phyloP scores from a whole-genome alignment of 2,888 invertebrate species.

The Agrochola macilenta region DNA sequence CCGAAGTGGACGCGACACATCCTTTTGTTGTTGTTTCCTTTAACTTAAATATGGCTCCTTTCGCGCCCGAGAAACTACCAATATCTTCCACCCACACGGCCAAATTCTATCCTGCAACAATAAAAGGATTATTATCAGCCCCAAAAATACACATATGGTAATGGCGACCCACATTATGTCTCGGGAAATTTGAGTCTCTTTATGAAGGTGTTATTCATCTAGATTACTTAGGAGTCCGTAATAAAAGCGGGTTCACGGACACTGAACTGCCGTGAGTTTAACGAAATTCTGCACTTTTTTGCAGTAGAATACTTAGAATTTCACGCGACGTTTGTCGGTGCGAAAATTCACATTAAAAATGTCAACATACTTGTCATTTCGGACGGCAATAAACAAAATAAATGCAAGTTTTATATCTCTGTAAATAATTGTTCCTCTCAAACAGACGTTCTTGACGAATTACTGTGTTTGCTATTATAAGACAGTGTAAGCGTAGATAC shows the following conservation, averaged over 20 bases:
- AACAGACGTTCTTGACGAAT: slow-evolving; percentile 69
- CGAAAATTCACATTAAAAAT: slow-evolving; percentile 84
- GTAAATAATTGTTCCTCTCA: slow-evolving; percentile 79
- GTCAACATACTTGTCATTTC: slow-evolving; percentile 80
- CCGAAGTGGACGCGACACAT: slow-evolving; percentile 73
- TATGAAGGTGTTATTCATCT: slow-evolving; percentile 86
- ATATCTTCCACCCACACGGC: slow-evolving; percentile 83
- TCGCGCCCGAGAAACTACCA: slow-evolving; percentile 75
- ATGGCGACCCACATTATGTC: slow-evolving; percentile 82
- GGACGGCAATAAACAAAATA: slow-evolving; percentile 82
- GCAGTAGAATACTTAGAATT: slow-evolving; percentile 84
- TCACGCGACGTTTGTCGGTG: slow-evolving; percentile 78
- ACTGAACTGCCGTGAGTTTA: slow-evolving; percentile 76
- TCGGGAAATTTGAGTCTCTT: slow-evolving; percentile 80
- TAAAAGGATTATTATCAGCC: slow-evolving; percentile 79
- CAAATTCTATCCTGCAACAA: slow-evolving; percentile 82
- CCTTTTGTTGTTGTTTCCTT: slow-evolving; percentile 78
- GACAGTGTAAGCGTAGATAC: slow-evolving; percentile 51
- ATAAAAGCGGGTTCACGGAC: slow-evolving; percentile 86
- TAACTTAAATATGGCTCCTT: slow-evolving; percentile 72
- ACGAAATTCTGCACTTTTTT: slow-evolving; percentile 87
- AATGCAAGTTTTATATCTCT: slow-evolving; percentile 80
- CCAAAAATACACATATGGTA: slow-evolving; percentile 79
- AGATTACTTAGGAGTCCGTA: slow-evolving; percentile 82
- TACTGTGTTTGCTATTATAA: slow-evolving; percentile 61